These are phyloP conservation scores for Macrocentrus cingulum DNA, from an alignment of 1,140 invertebrate species.

Conservation along the genomic window DNA sequence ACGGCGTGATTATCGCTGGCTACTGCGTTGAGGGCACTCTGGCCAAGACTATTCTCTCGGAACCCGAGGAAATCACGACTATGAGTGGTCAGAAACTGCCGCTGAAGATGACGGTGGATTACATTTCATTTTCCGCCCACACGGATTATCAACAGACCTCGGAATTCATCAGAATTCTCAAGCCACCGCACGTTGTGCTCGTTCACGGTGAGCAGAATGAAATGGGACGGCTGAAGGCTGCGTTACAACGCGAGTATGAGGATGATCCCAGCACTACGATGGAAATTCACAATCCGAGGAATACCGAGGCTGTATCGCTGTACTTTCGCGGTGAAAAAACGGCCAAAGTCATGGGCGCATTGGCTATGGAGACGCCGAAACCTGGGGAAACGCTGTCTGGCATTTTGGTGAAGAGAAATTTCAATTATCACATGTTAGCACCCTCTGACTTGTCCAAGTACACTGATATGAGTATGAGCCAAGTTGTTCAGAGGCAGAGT, in stretches of 20 bases:
- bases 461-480: conserved; percentile 92
- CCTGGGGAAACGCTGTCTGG: conserved; percentile 84
- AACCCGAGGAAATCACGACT: conserved; percentile 96
- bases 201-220: conserved; percentile 99
- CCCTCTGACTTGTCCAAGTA: conserved; percentile 93
- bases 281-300: conserved; percentile 92
- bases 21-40: conserved; percentile 99
- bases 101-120: conserved; percentile 97
- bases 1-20: conserved; percentile 97
- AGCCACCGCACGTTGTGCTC: conserved; percentile 93
- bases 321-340: conserved; percentile 97
- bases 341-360: conserved; percentile 93
- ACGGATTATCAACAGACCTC: conserved; percentile 99
- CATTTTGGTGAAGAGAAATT: conserved; percentile 95
- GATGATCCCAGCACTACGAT: conserved; percentile 85
- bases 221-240: conserved; percentile 94
- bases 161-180: conserved; percentile 92
- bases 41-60: conserved; percentile 95
- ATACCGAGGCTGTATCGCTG: conserved; percentile 90
- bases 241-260: conserved; percentile 92
- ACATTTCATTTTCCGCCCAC: conserved; percentile 99
- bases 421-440: conserved; percentile 95
- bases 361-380: conserved; percentile 82
- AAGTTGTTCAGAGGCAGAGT: conserved; percentile 88
- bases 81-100: conserved; percentile 95